phyloP scores from a whole-genome alignment of 2,888 invertebrate genomes.

The Pammene fasciana region DNA sequence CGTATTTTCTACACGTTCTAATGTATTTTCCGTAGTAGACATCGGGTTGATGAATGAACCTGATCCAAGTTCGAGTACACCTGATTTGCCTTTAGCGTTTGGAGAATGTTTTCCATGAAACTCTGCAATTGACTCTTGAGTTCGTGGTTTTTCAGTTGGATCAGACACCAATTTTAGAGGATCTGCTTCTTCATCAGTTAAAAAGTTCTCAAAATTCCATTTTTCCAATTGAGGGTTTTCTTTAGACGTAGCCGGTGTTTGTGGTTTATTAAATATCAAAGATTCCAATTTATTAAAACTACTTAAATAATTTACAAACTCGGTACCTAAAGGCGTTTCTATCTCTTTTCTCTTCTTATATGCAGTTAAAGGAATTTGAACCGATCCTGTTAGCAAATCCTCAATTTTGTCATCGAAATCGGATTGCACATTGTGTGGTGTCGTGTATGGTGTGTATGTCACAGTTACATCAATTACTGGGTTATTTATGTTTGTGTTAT shows the following conservation, averaged over 20 bases:
- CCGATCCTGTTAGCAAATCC: background rate
- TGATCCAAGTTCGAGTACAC: background rate
- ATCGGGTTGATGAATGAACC: background rate
- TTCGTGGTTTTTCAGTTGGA: background rate
- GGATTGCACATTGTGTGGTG: background rate
- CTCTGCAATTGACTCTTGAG: background rate
- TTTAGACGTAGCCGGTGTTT: background rate
- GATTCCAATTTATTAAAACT: background rate
- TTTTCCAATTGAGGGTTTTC: background rate
- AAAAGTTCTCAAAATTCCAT: background rate
- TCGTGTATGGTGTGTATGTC: background rate
- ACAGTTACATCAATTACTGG: background rate
- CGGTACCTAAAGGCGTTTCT: background rate
- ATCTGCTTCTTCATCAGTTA: slow-evolving; percentile 2
- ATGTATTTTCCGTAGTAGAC: background rate
- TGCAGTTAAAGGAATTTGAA: background rate
- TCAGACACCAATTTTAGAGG: background rate
- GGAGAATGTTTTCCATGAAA: background rate
- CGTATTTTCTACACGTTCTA: background rate
- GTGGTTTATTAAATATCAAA: background rate
- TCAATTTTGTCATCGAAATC: slow-evolving; percentile 2
- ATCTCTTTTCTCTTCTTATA: background rate
- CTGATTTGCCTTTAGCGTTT: background rate
- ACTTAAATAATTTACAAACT: slow-evolving; percentile 1
- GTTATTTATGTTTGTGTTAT: background rate